A percentile compares a stretch with the other conserved stretches of the same genome.
Conservation (phyloP, 2,113 vertebrate genomes). For the Calidris pygmaea region DNA sequence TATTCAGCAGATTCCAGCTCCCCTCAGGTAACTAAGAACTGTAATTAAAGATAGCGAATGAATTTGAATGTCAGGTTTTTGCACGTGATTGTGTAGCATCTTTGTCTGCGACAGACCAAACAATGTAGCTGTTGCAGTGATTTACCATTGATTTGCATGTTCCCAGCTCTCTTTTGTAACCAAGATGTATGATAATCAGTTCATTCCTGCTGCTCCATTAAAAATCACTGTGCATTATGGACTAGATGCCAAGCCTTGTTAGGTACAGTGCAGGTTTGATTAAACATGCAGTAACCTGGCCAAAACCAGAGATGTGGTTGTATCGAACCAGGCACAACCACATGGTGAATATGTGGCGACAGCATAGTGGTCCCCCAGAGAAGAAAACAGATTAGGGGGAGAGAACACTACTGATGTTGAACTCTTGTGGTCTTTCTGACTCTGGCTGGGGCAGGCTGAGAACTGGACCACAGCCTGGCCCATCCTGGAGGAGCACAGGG, state of each 20-base stretch:
- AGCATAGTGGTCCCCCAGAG: not conserved
- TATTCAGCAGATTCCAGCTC: conserved; percentile 52
- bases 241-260: not conserved
- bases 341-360: not conserved
- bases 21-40: conserved; percentile 15
- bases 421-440: not conserved
- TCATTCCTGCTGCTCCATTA: not conserved
- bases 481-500: not conserved
- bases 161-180: not conserved
- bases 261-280: not conserved
- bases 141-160: not conserved
- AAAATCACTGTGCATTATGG: not conserved
- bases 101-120: not conserved
- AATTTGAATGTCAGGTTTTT: not conserved
- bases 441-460: not conserved
- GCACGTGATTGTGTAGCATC: not conserved
- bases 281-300: fast-evolving
- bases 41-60: conserved; percentile 8
- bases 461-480: not conserved
- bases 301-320: not conserved
- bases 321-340: not conserved
- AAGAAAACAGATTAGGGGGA: not conserved
- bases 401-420: not conserved
- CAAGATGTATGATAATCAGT: not conserved
- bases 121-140: not conserved